Evolutionary conservation across 2,888 invertebrate genomes (phyloP).

Genomic region (Xanthia icteritia): DNA sequence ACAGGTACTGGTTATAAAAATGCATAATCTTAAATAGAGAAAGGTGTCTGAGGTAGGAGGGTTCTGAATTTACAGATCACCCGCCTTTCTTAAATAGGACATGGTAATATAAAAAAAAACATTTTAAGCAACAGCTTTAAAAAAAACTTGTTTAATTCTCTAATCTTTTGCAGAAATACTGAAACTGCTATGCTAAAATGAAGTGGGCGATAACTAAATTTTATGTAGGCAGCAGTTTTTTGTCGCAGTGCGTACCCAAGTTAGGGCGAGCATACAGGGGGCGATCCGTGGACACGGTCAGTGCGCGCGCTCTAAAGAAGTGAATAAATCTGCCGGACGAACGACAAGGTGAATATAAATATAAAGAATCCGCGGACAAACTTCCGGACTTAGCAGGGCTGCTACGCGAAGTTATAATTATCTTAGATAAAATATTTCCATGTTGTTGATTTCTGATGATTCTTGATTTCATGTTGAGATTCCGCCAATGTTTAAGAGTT

Average conservation of each 20-base stretch:
- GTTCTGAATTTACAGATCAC: neutral
- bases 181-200: neutral
- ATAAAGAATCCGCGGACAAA: slow-evolving; percentile 89
- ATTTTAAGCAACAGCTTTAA: neutral
- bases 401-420: slow-evolving; percentile 32
- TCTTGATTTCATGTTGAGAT: no score
- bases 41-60: neutral
- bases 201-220: neutral
- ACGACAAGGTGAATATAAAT: slow-evolving; percentile 90
- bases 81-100: neutral
- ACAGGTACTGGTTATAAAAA: neutral
- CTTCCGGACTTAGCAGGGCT: slow-evolving; percentile 85
- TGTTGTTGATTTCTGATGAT: no score
- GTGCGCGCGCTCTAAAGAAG: slow-evolving; percentile 89
- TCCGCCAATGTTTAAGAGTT: no score
- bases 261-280: slow-evolving; percentile 75
- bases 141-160: neutral
- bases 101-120: neutral
- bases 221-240: neutral
- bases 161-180: neutral
- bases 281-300: slow-evolving; percentile 84
- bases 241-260: slow-evolving; percentile 69
- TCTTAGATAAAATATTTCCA: neutral
- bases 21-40: neutral
- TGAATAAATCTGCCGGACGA: slow-evolving; percentile 89